Percentiles rank a stretch among this genome's conserved stretches.
Conservation (phyloP, 2,113 vertebrate species). For the Uropsilus gracilis region DNA sequence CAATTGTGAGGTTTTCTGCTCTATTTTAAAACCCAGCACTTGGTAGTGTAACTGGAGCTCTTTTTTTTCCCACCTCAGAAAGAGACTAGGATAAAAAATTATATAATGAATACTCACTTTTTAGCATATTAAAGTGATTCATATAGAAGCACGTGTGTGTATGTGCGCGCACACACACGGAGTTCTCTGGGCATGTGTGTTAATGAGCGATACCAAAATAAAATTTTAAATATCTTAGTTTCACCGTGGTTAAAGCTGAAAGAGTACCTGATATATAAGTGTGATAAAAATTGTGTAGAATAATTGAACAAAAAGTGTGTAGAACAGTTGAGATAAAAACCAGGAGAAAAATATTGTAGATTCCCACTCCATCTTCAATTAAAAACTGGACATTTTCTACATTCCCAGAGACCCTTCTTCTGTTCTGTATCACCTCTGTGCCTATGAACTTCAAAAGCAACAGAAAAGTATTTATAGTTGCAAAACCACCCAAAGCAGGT, state of each 20-base stretch:
- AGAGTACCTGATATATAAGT: neutral
- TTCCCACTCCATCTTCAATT: neutral
- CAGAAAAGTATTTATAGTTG: conserved; percentile 9
- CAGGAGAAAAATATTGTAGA: neutral
- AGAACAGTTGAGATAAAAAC: too few relatives aligned
- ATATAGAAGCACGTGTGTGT: too few relatives aligned
- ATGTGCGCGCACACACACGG: neutral
- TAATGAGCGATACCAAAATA: conserved; percentile 35
- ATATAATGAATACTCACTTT: conserved; percentile 16
- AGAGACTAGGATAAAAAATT: conserved; percentile 23
- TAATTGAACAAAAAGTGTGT: too few relatives aligned
- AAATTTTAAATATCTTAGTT: neutral
- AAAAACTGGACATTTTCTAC: neutral
- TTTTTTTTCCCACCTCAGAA: conserved; percentile 26
- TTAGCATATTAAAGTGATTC: conserved; percentile 44
- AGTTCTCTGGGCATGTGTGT: neutral
- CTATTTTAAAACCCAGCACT: conserved; percentile 53
- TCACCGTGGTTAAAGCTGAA: neutral
- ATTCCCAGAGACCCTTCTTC: neutral
- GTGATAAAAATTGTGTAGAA: neutral
- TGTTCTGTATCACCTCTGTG: neutral
- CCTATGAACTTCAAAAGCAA: neutral
- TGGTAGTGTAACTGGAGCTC: neutral
- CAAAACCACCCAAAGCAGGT: neutral
- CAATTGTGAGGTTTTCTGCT: conserved; percentile 38